Evolutionary conservation across 2,113 vertebrate species (phyloP), one percentile per base, ranked within the genome.

Genomic region (Lasiurus cinereus): DNA sequence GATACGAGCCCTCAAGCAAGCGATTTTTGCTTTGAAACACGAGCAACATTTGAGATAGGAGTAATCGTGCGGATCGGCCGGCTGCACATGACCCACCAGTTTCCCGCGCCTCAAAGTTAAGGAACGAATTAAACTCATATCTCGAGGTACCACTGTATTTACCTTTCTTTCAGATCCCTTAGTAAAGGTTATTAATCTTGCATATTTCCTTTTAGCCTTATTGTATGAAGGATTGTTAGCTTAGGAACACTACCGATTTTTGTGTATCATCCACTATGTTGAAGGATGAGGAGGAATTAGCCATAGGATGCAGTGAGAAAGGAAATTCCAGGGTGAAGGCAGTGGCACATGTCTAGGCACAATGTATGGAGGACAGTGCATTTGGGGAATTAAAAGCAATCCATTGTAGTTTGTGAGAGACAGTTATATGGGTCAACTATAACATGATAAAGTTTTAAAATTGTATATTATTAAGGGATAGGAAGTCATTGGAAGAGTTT

Each of bases 151-250:
- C 39, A 39, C 39, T 21, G 80, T 79, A 52, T 31, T 93, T 33
- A 74, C 9, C 48, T 94, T 94, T 70, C 83, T 85, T 88, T 88
- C 54, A 54, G 24, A 56, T 70, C 2, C 50, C 46, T 78, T 50
- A 83, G 46, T 22, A 76, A 88, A 94, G 19, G 36, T 88, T 85
- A 56, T 15, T 82, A 67, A 82, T 78, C 12, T 36, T 70, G 21
- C 15, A 46, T 11, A 62, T 73, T 89, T 83, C 5, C 54, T 89
- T 85, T 82, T 59, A 29, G 85, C 59, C 33, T 74, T 67, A 80
- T 8, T 72, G 5, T 69, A 66, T 48, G 82, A 80, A 78, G 67
- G 8, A 91, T 8, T 24, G 5, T 36, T 52, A 67, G n/a, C 48
- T 79, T 69, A 72, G 54, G 33, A 90, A 83, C n/a, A 88, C 19